Base-by-base conservation (phyloP, 2,113 vertebrate genomes). In the Chrysochloris asiatica region DNA sequence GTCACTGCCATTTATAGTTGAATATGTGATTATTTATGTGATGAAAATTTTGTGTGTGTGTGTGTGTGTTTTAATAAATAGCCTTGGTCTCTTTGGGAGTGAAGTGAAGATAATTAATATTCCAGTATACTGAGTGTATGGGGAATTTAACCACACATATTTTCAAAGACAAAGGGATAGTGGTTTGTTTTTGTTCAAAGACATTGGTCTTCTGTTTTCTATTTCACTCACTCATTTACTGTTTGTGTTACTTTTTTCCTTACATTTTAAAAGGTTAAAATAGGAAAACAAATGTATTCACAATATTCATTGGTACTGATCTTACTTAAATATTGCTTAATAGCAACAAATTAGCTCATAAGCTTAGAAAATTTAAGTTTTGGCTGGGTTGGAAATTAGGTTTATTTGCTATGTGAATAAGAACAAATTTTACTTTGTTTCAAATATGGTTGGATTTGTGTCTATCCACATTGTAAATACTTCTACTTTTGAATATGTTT, bases 401-500 rank as follows among this genome's bases (percentile, higher is more conserved):
- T 91, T 86, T 89, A 75, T 21, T 79, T n/a, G 21, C 87, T 77
- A 50, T 79, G 73, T 86, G 26, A 90, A 43, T 52, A 67, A 78
- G 67, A 92, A 38, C 21, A n/a, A 72, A 30, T 86, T 86, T 8
- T 10, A 72, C 13, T 72, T 84, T 88, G 54, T 81, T 86, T n/a
- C n/a, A n/a, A n/a, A n/a, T n/a, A n/a, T n/a, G n/a, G n/a, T n/a
- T 84, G 50, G 63, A 85, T 87, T 86, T 61, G 24, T 83, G 52
- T 56, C 80, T 82, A 36, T 45, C 24, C 65, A 82, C 56, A 78
- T 73, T 67, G 77, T 82, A 30, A 76, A 16, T 48, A 1, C 93
- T 76, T 45, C 93, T 87, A 63, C 75, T 89, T 93, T 56, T 84
- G 45, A 81, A 76, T 47, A 43, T 17, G 72, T 80, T 82, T 91